phyloP scores from a whole-genome alignment of 2,888 invertebrate species.

The Mesorhabditis belari region DNA sequence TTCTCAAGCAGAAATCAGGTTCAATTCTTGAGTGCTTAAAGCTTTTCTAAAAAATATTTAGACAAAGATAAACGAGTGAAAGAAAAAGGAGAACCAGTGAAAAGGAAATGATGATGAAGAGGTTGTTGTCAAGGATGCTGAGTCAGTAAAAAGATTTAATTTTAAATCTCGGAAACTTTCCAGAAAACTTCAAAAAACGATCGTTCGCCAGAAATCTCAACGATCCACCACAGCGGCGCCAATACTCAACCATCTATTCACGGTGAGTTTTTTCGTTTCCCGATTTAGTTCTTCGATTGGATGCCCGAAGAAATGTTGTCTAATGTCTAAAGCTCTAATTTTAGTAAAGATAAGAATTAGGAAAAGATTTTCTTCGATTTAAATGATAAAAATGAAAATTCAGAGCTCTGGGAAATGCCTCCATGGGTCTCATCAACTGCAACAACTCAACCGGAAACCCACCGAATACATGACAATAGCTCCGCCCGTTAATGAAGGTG shows the following conservation, averaged over 20 bases:
- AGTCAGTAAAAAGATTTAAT: neutral
- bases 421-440: constrained; percentile 25
- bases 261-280: neutral
- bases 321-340: too few relatives aligned
- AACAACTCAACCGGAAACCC: constrained; percentile 16
- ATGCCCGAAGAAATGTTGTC: too few relatives aligned
- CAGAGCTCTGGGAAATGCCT: constrained; percentile 11
- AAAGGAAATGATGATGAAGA: too few relatives aligned
- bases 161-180: neutral
- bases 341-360: too few relatives aligned
- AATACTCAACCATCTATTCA: neutral
- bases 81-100: too few relatives aligned
- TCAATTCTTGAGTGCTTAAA: too few relatives aligned
- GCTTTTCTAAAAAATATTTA: too few relatives aligned
- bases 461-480: constrained; percentile 24
- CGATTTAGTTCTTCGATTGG: neutral
- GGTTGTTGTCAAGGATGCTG: neutral
- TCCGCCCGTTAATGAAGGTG: constrained; percentile 12
- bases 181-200: neutral
- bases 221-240: neutral
- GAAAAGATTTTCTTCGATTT: too few relatives aligned
- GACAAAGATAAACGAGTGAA: too few relatives aligned
- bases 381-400: too few relatives aligned
- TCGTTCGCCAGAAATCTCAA: neutral
- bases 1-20: too few relatives aligned